Evolutionary conservation across 92 coral and sea anemone species (phyloP), one percentile per base, ranked within the genome.

Genomic region (Zoanthus sociatus): DNA sequence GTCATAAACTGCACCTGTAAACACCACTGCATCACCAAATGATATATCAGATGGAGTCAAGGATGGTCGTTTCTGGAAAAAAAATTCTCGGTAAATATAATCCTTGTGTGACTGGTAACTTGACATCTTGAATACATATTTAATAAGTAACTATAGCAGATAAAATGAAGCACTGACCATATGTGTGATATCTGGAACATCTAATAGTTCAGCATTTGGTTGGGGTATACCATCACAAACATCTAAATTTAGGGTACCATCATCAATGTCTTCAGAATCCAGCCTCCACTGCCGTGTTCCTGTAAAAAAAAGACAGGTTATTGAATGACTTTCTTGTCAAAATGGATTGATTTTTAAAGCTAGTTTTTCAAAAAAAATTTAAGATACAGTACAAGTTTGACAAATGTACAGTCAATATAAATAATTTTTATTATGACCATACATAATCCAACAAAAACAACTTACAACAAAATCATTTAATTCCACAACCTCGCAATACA

Each of bases 31-130:
- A 31, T 75, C 79, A 72, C 10, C n/a, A 12, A 72, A 10, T 0
- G 79, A 75, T 47, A 53, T 10, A 48, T 17, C 55, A 37, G 79
- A 75, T 4, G 79, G 51, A 73, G 77, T 45, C 56, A 75, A 42
- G 17, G 79, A 75, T 75, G 61, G 79, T 17, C 79, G 32, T 21
- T 47, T 47, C 79, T 75, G 79, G 48, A 75, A 75, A 20, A 73
- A 16, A 63, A 13, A 6, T 13, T 9, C 10, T 53, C 14, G n/a
- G 20, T 60, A 60, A 63, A 8, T 20, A 6, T 63, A 9, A 26
- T 26, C 26, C 3, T 63, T 63, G 21, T 63, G 30, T n/a, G 30
- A 63, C 69, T n/a, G 21, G n/a, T n/a, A 63, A 20, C 30, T 7
- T 16, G 69, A 50, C 54, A 73, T 42, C 46, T 42, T 7, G 12